Evolutionary conservation across 2,888 invertebrate genomes (phyloP), one percentile per base, ranked within the genome.

Genomic region (Caenorhabditis auriculariae): DNA sequence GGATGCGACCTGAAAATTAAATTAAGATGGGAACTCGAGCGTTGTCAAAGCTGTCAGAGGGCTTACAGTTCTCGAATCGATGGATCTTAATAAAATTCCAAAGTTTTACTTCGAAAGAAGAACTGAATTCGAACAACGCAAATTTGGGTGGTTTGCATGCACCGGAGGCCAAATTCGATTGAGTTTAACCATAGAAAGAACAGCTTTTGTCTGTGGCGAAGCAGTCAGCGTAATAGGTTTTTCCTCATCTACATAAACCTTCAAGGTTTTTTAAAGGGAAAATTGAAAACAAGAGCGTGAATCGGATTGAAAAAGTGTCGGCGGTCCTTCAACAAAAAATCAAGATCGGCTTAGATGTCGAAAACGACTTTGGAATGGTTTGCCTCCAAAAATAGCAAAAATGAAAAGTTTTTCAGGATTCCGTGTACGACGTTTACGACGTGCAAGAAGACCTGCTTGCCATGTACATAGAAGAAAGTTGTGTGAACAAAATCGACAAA

Each of bases 401-500:
- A 15, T 32, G 12, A 12, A 3, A 27, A 38, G 19, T 26, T 17
- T 37, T 69, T 44, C 50, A 70, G 54, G 67, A 66, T 32, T 46
- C 53, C 1, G 51, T 49, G 21, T 45, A 47, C 6, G 68, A 68
- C 21, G 60, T 69, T 46, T 58, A 61, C 28, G 64, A 73, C 17
- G 69, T 77, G 24, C 67, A 74, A 54, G 77, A 77, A 29, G 76
- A 77, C 38, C 52, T 67, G 12, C 60, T 77, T 32, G 77, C 77
- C 3, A 70, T 77, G 54, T 77, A 75, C 50, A 72, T 77, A 23
- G 74, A 75, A 50, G 72, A 69, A 41, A 72, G 71, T 3, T 61
- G 72, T 21, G 47, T 55, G 26, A 71, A 74, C 29, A 70, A 66
- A 44, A 76, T 77, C 23, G 77, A 75, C 48, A 69, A 74, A 38